Base-by-base conservation (phyloP, 1,140 invertebrate genomes). In the Aradophagus sp. region DNA sequence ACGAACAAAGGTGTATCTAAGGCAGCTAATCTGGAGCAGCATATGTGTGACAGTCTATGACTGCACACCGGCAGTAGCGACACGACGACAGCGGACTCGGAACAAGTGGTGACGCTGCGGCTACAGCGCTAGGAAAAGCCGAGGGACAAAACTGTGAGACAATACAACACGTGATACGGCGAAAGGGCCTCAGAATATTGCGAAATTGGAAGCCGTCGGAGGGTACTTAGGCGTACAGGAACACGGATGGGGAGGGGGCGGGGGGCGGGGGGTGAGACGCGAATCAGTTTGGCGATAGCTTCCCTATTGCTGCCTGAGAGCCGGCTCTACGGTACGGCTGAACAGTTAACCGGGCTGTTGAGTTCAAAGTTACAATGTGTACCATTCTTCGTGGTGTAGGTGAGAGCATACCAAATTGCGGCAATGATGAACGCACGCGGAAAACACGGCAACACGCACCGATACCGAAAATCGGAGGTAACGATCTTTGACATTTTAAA, bases 321-420 rank as follows among this genome's bases (percentile, higher is more conserved):
- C 19, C 35, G 31, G 41, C 27, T 34, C 58, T 48, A 58, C 41
- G 44, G 53, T 47, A 59, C 55, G 39, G 55, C 45, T 68, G 59
- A 68, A 68, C 65, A 68, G 65, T 68, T 68, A 68, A 68, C 55
- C 55, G 55, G 45, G 55, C 65, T 61, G 47, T 68, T 50, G 65
- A 68, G 65, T 68, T 68, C 65, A 68, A 68, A 48, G 65, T 61
- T 68, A 59, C 65, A 52, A 48, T 52, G 65, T 59, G 47, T 59
- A 48, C 48, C 32, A 48, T 32, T 16, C 27, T n/a, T 31, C 8
- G 34, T 8, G 48, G 61, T 65, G 61, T 65, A 65, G 61, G 50
- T 29, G 27, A 55, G 53, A 11, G 47, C 39, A 20, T 16, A 15
- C 14, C 12, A n/a, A 45, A 14, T 31, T 19, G 32, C 23, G 27